A percentile compares a stretch with the other conserved stretches of the same genome.
These are phyloP conservation scores for Scomber scombrus DNA, from an alignment of 2,113 vertebrate genomes.

Conservation along the genomic window DNA sequence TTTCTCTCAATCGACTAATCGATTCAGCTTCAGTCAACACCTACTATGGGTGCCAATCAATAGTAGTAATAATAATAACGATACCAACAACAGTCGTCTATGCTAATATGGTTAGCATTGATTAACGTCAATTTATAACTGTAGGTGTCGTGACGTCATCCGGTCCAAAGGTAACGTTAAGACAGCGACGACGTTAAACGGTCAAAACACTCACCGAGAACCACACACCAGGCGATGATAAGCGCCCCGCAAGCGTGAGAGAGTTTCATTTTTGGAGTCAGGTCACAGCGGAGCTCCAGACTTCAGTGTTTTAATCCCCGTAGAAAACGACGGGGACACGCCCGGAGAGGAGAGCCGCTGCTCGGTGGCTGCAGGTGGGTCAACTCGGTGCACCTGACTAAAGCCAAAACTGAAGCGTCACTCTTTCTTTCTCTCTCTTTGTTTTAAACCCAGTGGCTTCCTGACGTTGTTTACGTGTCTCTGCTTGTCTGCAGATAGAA, in stretches of 20 bases:
- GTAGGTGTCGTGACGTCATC: neutral
- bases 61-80: too few species aligned
- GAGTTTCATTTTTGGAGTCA: constrained; percentile 65
- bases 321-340: neutral
- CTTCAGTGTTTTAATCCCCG: neutral
- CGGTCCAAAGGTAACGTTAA: neutral
- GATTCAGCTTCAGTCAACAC: too few species aligned
- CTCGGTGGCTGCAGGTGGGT: constrained; percentile 49
- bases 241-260: constrained; percentile 15
- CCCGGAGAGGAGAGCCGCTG: neutral
- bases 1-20: neutral
- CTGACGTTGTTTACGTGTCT: neutral
- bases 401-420: neutral
- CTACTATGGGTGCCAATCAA: too few species aligned
- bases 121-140: neutral
- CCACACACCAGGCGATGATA: constrained; percentile 50
- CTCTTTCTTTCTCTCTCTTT: neutral
- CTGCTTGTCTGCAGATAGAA: too few species aligned
- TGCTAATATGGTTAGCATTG: too few species aligned
- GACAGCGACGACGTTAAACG: neutral
- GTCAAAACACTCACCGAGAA: constrained; percentile 76
- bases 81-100: too few species aligned
- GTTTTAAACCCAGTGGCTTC: neutral
- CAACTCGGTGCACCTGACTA: constrained; percentile 31
- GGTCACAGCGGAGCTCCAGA: too few species aligned